phyloP scores from a whole-genome alignment of 2,113 vertebrate species.

The Gymnogyps californianus region DNA sequence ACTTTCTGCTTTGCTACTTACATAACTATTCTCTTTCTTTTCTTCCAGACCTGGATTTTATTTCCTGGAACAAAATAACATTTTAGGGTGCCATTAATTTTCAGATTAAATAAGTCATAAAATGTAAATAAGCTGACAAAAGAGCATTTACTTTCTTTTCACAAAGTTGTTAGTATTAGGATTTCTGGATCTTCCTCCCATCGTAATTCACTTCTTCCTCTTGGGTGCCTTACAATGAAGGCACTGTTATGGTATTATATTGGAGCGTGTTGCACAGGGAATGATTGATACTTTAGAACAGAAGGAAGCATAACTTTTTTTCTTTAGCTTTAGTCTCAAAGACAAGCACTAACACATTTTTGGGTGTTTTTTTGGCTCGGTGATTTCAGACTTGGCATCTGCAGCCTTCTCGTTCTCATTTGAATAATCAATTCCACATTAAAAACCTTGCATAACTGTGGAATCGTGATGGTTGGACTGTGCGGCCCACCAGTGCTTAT shows the following conservation, averaged over 20 bases:
- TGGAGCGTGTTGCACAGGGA: not conserved
- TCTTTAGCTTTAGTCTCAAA: not conserved
- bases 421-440: not conserved
- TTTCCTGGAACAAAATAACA: slow-evolving; percentile 42
- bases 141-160: slow-evolving; percentile 51
- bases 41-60: slow-evolving; percentile 24
- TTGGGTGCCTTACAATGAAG: slow-evolving; percentile 43
- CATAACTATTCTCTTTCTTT: not conserved
- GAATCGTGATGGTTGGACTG: not conserved
- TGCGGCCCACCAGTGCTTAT: not conserved
- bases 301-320: slow-evolving; percentile 21
- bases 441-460: not conserved
- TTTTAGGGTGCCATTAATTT: slow-evolving; percentile 46
- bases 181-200: slow-evolving; percentile 50
- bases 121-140: slow-evolving; percentile 61
- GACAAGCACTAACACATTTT: slow-evolving; percentile 22
- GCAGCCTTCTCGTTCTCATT: not conserved
- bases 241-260: slow-evolving; percentile 26
- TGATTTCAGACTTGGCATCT: not conserved
- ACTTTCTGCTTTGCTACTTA: not conserved
- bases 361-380: not conserved
- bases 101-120: slow-evolving; percentile 48
- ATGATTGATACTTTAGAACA: slow-evolving; percentile 37
- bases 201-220: slow-evolving; percentile 50
- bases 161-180: slow-evolving; percentile 39